phyloP scores from a whole-genome alignment of 64 coral and sea anemone genomes.

The Porites australiensis region DNA sequence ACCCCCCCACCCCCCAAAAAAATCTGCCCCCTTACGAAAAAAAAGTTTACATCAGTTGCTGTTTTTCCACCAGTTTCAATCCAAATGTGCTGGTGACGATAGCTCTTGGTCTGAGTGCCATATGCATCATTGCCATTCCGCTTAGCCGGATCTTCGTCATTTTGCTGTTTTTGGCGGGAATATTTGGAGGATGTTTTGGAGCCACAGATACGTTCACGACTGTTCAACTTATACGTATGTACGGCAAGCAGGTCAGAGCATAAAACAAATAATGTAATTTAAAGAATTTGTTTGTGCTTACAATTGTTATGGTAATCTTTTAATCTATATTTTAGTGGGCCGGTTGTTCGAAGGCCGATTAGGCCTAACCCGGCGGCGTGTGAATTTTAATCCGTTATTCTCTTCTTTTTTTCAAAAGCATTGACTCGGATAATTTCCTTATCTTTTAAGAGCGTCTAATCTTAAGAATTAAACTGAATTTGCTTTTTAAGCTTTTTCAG shows the following conservation, averaged over 20 bases:
- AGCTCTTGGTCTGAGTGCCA: slow-evolving; percentile 88
- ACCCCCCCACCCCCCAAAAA: too few relatives aligned
- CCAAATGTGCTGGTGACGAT: slow-evolving; percentile 83
- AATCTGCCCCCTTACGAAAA: not conserved
- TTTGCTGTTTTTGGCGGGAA: slow-evolving; percentile 81
- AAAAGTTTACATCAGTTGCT: not conserved
- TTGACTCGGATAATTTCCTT: too few relatives aligned
- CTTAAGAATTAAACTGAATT: too few relatives aligned
- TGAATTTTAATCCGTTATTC: too few relatives aligned
- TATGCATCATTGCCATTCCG: slow-evolving; percentile 87
- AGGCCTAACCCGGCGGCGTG: too few relatives aligned
- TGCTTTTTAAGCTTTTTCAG: too few relatives aligned
- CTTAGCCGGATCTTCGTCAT: slow-evolving; percentile 84
- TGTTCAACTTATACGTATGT: slow-evolving; percentile 84
- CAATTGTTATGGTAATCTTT: too few relatives aligned
- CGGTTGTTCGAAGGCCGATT: too few relatives aligned
- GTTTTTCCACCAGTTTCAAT: slow-evolving; percentile 69
- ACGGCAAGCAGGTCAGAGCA: slow-evolving; percentile 83
- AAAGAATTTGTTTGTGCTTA: too few relatives aligned
- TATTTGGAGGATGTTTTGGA: slow-evolving; percentile 92
- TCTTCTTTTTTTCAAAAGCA: too few relatives aligned
- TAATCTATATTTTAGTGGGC: too few relatives aligned
- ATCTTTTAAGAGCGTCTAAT: too few relatives aligned
- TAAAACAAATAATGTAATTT: not conserved
- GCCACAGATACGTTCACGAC: slow-evolving; percentile 93